Conservation (phyloP, 2,888 invertebrate genomes). For the Heliconius ismenius region DNA sequence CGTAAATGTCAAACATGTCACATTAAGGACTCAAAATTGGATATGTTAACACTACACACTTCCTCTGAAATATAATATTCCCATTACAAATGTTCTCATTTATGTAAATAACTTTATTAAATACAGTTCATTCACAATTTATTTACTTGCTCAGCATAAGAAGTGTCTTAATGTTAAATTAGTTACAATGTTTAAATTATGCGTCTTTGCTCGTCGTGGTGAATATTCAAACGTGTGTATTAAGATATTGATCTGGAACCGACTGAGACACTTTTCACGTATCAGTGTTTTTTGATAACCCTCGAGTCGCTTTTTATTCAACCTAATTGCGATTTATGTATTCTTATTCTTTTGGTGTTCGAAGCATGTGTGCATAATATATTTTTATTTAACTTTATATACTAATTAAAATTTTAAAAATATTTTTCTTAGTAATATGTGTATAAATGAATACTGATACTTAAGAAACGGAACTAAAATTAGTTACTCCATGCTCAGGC, state of each 20-base stretch:
- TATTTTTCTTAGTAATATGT: background rate
- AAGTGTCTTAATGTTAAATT: constrained; percentile 36
- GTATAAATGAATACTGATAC: background rate
- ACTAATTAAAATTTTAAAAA: background rate
- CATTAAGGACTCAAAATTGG: constrained; percentile 36
- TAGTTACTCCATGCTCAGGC: constrained; percentile 10
- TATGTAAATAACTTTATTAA: constrained; percentile 35
- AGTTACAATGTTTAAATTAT: constrained; percentile 40
- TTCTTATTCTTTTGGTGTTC: background rate
- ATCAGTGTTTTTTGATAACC: constrained; percentile 36
- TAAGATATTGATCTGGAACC: constrained; percentile 39
- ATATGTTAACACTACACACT: constrained; percentile 24
- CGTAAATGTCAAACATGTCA: constrained; percentile 14
- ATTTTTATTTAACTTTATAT: background rate
- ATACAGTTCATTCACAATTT: constrained; percentile 26
- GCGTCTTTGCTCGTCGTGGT: constrained; percentile 29
- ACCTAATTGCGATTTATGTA: constrained; percentile 63
- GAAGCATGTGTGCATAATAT: no score
- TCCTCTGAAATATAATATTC: constrained; percentile 32
- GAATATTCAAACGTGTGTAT: constrained; percentile 38
- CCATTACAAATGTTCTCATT: constrained; percentile 32
- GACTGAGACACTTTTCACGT: constrained; percentile 34
- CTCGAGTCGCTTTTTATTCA: constrained; percentile 48
- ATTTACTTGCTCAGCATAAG: constrained; percentile 28
- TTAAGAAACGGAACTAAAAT: background rate